Evolutionary conservation across 2,797 vertebrate species (phyloP), one percentile per base, ranked within the genome.

Genomic region (Etheostoma nigrum): DNA sequence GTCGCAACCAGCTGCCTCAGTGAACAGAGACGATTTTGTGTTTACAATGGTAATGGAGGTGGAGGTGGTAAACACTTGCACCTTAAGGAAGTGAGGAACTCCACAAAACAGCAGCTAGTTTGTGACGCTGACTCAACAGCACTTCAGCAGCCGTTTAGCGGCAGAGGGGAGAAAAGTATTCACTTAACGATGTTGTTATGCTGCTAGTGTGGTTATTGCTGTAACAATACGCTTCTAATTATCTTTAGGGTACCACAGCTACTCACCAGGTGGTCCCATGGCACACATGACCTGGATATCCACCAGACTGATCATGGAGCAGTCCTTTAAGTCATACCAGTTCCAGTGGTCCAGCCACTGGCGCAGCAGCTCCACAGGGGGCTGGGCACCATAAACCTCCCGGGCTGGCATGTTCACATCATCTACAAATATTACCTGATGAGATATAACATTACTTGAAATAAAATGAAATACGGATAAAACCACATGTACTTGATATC

Each of bases 261-360:
- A 76, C 92, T 87, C 90, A 98, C 97, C 97, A 87, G 97, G 96
- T 40, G 96, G 97, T 27, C 97, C 97, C 97, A 98, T 97, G 2
- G 97, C 97, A 78, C 97, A 97, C 18, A 97, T 92, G 73, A 97
- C 91, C 93, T 98, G 97, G 76, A 97, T 82, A 77, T 98, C 97
- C 83, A 95, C 92, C 64, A 98, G 93, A 74, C 94, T 95, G 87
- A 98, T 97, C 92, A 94, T 47, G 45, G 95, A 95, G 85, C 96
- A 97, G 82, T 98, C 97, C 81, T 96, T 98, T 44, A 95, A 87
- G 84, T 98, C 96, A 53, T 98, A 98, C 97, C 97, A 98, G 84
- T 97, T 97, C 95, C 96, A 95, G 84, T 97, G 97, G 89, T 98
- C 97, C 72, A 98, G 90, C 96, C 97, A 98, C 88, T 98, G 97